Percentiles rank a stretch among this genome's conserved stretches.
These are phyloP conservation scores for Philhelius pedissequus DNA, from an alignment of 2,888 invertebrate genomes.

Conservation along the genomic window DNA sequence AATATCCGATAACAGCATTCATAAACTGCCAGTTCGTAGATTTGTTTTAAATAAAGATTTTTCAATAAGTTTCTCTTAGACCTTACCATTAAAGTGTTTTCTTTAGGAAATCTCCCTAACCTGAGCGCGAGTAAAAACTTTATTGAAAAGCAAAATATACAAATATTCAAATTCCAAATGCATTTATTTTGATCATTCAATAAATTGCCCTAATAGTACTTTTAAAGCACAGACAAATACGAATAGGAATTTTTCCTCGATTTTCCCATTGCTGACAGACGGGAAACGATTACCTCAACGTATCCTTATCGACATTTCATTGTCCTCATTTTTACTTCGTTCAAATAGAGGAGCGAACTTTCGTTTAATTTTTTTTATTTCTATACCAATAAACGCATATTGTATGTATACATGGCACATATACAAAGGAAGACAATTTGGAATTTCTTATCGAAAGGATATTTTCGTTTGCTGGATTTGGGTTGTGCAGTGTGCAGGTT, in stretches of 20 bases:
- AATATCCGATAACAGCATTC: too few species aligned
- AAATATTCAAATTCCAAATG: background rate
- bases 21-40: too few species aligned
- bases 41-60: too few species aligned
- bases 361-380: background rate
- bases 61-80: too few species aligned
- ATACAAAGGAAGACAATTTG: conserved; percentile 1
- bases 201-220: background rate
- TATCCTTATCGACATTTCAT: conserved; percentile 33
- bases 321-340: background rate
- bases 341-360: background rate
- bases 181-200: background rate
- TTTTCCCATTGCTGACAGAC: background rate
- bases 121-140: too few species aligned
- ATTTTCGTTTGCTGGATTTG: background rate
- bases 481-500: background rate
- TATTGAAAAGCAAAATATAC: too few species aligned
- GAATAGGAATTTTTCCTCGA: background rate
- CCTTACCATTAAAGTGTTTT: too few species aligned
- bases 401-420: too few species aligned
- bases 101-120: too few species aligned
- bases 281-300: conserved; percentile 16
- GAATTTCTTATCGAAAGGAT: background rate
- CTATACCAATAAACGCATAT: background rate
- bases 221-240: background rate